Percentiles rank a stretch among this genome's conserved stretches.
phyloP scores from a whole-genome alignment of 2,113 vertebrate species.

The Spheniscus mendiculus region DNA sequence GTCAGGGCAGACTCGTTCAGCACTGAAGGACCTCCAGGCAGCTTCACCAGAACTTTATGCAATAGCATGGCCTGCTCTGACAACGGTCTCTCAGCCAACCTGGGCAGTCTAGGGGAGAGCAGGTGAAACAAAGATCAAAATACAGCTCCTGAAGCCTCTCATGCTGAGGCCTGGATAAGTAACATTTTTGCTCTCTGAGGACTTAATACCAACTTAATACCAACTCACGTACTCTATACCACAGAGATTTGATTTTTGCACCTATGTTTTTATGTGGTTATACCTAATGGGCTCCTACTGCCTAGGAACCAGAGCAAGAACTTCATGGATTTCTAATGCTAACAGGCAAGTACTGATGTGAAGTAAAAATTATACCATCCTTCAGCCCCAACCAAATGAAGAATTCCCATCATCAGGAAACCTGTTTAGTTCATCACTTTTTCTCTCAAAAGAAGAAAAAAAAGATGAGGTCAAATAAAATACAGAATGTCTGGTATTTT shows the following conservation, averaged over 20 bases:
- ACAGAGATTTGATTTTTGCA: not conserved
- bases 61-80: not conserved
- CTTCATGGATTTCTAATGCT: not conserved
- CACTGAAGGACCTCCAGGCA: not conserved
- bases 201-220: not conserved
- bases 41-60: not conserved
- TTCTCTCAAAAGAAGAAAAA: not conserved
- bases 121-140: accelerated
- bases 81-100: accelerated
- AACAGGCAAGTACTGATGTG: not conserved
- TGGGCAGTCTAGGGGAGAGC: not conserved
- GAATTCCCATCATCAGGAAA: not conserved
- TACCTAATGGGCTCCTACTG: not conserved
- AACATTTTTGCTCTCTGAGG: not conserved
- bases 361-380: not conserved
- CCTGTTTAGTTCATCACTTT: not conserved
- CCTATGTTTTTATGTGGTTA: accelerated
- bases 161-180: not conserved
- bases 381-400: not conserved
- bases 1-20: not conserved
- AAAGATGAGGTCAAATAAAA: not conserved
- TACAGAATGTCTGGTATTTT: not conserved
- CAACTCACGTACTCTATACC: not conserved
- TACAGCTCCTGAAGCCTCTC: not conserved
- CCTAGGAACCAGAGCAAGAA: not conserved